Conservation (phyloP, 1,140 invertebrate genomes). For the Hycleus cichorii region DNA sequence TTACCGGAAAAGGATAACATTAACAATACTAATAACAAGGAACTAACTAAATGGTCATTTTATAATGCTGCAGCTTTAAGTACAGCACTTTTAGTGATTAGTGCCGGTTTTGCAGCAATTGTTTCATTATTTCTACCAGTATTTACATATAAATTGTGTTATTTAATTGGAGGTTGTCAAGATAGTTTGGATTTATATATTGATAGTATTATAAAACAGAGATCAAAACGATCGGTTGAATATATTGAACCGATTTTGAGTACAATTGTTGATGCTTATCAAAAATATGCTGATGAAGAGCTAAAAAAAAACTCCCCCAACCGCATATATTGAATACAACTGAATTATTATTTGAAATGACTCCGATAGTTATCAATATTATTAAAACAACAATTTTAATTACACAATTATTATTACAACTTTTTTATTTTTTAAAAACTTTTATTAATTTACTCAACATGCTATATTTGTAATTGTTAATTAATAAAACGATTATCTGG, state of each 20-base stretch:
- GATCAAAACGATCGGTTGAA: constrained; percentile 24
- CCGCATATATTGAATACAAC: constrained; percentile 29
- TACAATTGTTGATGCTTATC: constrained; percentile 25
- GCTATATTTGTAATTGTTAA: neutral
- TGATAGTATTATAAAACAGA: constrained; percentile 10
- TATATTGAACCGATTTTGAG: constrained; percentile 25
- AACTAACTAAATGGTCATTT: constrained; percentile 13
- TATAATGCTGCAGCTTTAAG: constrained; percentile 18
- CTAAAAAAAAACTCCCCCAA: constrained; percentile 34
- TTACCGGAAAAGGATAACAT: constrained; percentile 6
- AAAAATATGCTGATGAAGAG: constrained; percentile 26
- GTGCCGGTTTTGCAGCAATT: constrained; percentile 21
- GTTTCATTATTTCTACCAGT: constrained; percentile 22
- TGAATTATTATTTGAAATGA: constrained; percentile 25
- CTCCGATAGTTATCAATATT: constrained; percentile 24
- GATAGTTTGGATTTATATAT: constrained; percentile 27
- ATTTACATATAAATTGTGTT: constrained; percentile 33
- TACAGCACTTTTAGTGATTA: constrained; percentile 23
- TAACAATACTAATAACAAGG: neutral
- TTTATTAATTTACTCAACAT: constrained; percentile 12
- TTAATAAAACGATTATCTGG: too few species aligned
- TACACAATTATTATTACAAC: constrained; percentile 14
- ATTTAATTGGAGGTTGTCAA: constrained; percentile 31
- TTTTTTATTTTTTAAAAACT: constrained; percentile 16
- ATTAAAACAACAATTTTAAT: constrained; percentile 19